Conservation (phyloP, 2,888 invertebrate species). For the Lagria hirta region DNA sequence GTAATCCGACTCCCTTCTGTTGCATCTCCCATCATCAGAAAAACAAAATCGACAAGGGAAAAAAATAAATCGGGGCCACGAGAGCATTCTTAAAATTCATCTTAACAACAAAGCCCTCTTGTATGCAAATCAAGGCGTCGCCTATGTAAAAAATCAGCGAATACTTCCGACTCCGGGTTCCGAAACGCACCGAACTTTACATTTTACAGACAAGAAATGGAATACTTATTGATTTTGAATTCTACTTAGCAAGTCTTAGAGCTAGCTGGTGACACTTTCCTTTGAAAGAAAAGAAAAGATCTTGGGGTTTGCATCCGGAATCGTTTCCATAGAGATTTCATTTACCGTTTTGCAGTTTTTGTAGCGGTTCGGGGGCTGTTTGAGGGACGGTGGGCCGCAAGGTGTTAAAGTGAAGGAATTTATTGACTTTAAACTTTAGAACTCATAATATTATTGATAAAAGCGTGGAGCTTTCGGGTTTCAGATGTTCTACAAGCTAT, state of each 20-base stretch:
- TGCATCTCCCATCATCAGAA: too few relatives aligned
- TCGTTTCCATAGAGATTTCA: slow-evolving; percentile 13
- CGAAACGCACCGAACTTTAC: slow-evolving; percentile 47
- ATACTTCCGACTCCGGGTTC: slow-evolving; percentile 46
- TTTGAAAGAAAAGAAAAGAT: too few relatives aligned
- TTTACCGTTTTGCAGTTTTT: too few relatives aligned
- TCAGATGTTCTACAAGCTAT: too few relatives aligned
- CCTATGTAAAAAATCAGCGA: slow-evolving; percentile 51
- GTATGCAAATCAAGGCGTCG: slow-evolving; percentile 53
- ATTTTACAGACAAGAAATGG: slow-evolving; percentile 51
- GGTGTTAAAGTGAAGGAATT: too few relatives aligned
- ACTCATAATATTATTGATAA: too few relatives aligned
- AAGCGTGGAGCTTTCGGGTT: too few relatives aligned
- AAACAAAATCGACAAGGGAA: too few relatives aligned
- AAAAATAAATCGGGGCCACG: slow-evolving; percentile 33
- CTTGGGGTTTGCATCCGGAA: slow-evolving; percentile 6
- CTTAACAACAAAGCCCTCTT: slow-evolving; percentile 41
- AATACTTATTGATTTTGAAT: slow-evolving; percentile 56
- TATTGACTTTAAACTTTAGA: too few relatives aligned
- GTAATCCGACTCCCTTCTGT: slow-evolving; percentile 6
- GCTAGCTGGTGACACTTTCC: slow-evolving; percentile 53
- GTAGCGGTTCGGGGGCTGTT: too few relatives aligned
- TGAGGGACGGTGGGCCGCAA: too few relatives aligned
- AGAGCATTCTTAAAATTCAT: slow-evolving; percentile 40
- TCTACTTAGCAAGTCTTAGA: slow-evolving; percentile 53